Conservation (phyloP, 2,888 invertebrate genomes). For the Megastigmus dorsalis region DNA sequence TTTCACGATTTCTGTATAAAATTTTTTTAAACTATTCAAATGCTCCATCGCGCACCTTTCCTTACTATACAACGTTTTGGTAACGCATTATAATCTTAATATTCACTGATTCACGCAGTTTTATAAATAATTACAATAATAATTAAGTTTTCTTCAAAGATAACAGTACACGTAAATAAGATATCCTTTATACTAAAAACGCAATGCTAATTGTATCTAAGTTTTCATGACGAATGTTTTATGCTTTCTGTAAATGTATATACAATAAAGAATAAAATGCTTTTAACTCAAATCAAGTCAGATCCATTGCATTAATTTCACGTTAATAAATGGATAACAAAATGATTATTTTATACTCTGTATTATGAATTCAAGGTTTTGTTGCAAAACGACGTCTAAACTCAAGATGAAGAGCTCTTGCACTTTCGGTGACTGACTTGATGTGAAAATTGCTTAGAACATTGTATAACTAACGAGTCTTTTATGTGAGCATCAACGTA, state of each 20-base stretch:
- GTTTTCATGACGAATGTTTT: neutral
- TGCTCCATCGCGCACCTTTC: too few species aligned
- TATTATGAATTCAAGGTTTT: conserved; percentile 1
- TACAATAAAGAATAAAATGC: conserved; percentile 3
- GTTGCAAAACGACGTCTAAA: conserved; percentile 27
- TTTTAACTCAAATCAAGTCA: conserved; percentile 28
- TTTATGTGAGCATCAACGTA: conserved; percentile 76
- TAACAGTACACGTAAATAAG: conserved; percentile 25
- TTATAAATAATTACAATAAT: conserved; percentile 44
- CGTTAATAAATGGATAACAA: conserved; percentile 37
- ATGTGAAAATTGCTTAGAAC: conserved; percentile 47
- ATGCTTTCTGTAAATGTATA: neutral
- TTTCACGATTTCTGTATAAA: conserved; percentile 1
- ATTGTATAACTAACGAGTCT: conserved; percentile 51
- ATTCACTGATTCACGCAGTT: conserved; percentile 15
- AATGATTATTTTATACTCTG: neutral
- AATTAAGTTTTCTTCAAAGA: conserved; percentile 16
- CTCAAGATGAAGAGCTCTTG: conserved; percentile 26
- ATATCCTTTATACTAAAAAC: conserved; percentile 1
- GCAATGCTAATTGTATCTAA: conserved; percentile 4
- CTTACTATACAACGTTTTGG: conserved; percentile 19
- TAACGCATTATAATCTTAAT: conserved; percentile 18
- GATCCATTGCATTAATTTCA: conserved; percentile 6
- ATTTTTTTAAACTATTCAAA: too few species aligned
- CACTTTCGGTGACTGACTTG: conserved; percentile 44